Conservation (phyloP, 2,888 invertebrate genomes). For the Anthophora plumipes region DNA sequence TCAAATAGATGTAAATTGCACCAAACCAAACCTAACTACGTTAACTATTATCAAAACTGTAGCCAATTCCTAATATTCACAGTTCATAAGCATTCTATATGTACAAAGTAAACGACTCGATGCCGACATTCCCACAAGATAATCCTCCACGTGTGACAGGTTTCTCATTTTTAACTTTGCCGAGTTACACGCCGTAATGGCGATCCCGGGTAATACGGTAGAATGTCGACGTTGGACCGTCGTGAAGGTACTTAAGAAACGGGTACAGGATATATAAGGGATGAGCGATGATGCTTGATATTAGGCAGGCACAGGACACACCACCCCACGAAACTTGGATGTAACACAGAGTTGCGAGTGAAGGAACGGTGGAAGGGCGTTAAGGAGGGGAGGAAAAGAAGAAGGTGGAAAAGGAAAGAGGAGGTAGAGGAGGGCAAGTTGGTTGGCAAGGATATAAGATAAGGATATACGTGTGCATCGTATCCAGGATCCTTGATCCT, state of each 20-base stretch:
- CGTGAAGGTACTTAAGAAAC: conserved; percentile 61
- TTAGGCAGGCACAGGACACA: conserved; percentile 78
- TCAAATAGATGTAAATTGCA: too few species aligned
- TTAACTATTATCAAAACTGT: background rate
- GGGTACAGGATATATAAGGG: conserved; percentile 66
- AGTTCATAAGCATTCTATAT: background rate
- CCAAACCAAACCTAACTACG: too few species aligned
- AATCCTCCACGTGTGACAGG: conserved; percentile 13
- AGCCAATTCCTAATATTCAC: background rate
- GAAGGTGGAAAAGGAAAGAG: conserved; percentile 39
- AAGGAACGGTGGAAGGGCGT: conserved; percentile 22
- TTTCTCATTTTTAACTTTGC: conserved; percentile 34
- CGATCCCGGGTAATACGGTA: conserved; percentile 45
- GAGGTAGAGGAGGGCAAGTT: conserved; percentile 58
- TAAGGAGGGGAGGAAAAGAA: conserved; percentile 39
- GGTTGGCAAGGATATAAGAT: conserved; percentile 77
- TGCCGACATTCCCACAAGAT: background rate
- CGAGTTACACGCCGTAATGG: conserved; percentile 34
- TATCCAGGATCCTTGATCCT: conserved; percentile 79
- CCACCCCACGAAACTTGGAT: conserved; percentile 72
- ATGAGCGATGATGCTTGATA: conserved; percentile 82
- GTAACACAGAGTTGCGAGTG: conserved; percentile 58
- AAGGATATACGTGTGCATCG: conserved; percentile 79
- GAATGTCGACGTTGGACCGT: conserved; percentile 53
- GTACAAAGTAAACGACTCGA: background rate